Evolutionary conservation across 2,888 invertebrate genomes (phyloP), one percentile per base, ranked within the genome.

Genomic region (Oeneis ivallda): DNA sequence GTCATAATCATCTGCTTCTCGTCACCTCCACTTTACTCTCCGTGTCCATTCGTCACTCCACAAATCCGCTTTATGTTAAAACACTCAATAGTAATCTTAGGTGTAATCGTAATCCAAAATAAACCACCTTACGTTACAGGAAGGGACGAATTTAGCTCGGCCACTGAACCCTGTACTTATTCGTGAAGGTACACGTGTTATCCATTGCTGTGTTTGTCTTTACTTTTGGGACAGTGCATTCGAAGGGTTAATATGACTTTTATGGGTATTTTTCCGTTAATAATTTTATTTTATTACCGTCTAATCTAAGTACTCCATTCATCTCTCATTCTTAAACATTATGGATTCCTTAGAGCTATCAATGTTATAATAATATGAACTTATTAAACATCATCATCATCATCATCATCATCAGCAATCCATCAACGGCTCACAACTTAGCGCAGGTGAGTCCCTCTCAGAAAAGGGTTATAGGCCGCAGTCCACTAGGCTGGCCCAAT

Each of bases 131-230:
- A 68, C 72, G 73, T 75, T 80, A 81, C 82, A 79, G 83, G 81
- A 82, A 84, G 81, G 79, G 78, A 82, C 87, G 74, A 77, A 88
- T 84, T 86, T 89, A 89, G 87, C 79, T 71, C 83, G 88, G 81
- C 54, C 87, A 73, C 76, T 83, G 87, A 88, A 81, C 89, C 74
- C 71, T 67, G 76, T 76, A 81, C 79, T 74, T 75, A 76, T 37
- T 15, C 17, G n/a, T 37, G 37, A 8, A 6, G 19, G 15, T 49
- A 60, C 60, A 86, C 87, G 87, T 87, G 87, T 75, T 73, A 66
- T 66, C 71, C 73, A 78, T 81, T 71, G 70, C 70, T 61, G 56
- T 73, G 65, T 71, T 72, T 71, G 72, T 70, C 56, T 70, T 61
- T 62, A 57, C 61, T 45, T 62, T 56, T 43, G 65, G 63, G 68